Base-by-base conservation (phyloP, 2,113 vertebrate genomes). In the Aspiorhynchus laticeps region DNA sequence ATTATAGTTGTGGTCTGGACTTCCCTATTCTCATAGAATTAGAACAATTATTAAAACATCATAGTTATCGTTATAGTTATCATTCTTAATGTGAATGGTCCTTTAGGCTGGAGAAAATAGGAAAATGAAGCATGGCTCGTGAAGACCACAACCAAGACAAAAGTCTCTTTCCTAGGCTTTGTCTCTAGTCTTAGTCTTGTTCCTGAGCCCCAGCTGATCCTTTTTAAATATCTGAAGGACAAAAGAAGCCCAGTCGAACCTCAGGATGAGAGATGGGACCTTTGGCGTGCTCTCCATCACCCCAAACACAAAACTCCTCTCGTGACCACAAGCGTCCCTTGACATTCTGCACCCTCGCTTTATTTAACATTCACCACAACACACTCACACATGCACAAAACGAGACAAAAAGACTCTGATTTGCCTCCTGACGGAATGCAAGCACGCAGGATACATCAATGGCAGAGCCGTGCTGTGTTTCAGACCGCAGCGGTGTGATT, bases 111-210 rank as follows among this genome's bases (percentile, higher is more conserved):
- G 15, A 77, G 5, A 77, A 77, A 28, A 48, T 14, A 38, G 11
- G 14, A 80, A 53, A 38, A 80, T 24, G 5, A 2, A 59, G 53
- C 28, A 61, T 31, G 78, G 65, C 19, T 83, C 36, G 28, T 38
- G 81, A 84, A 51, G 65, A 36, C 81, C 28, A 71, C 19, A 84
- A 51, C 48, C 48, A 73, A 15, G 21, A 84, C 67, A 84, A 84
- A 28, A 59, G 46, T 73, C 48, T 74, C 48, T 38, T 21, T 33
- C 46, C 46, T 74, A n/a, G 14, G 31, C 82, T 84, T 84, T 84
- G 82, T 84, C 21, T 74, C 48, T 17, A 71, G 80, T 83, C 80
- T 71, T 51, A 53, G 69, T 59, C 48, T 33, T 80, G 33, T 41
- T 80, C 31, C 31, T 36, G n/a, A 84, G 51, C 48, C 24, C 69